A percentile compares a stretch with the other conserved stretches of the same genome.
These are phyloP conservation scores for Forbesichthys papilliferus DNA, from an alignment of 2,113 vertebrate genomes.

Conservation along the genomic window DNA sequence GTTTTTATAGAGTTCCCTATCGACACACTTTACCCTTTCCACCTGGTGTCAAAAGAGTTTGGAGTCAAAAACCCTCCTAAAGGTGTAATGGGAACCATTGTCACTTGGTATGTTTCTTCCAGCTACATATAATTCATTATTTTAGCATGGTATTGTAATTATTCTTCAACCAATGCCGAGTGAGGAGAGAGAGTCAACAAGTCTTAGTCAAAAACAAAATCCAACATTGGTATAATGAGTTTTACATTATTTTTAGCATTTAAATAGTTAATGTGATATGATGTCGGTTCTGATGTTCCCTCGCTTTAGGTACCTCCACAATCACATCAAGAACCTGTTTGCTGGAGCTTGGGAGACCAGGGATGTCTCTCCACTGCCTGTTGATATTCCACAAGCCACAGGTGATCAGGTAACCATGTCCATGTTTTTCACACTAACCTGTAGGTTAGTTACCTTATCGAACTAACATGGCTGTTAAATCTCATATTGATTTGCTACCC, in stretches of 20 bases:
- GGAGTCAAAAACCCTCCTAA: conserved; percentile 75
- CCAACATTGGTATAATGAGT: conserved; percentile 57
- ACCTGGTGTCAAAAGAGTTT: conserved; percentile 87
- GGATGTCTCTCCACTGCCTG: conserved; percentile 83
- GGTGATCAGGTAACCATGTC: conserved; percentile 75
- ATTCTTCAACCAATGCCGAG: not conserved
- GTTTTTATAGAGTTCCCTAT: conserved; percentile 95
- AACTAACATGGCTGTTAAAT: too few relatives aligned
- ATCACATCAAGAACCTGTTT: conserved; percentile 86
- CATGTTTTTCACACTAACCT: not conserved
- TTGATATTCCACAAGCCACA: conserved; percentile 82
- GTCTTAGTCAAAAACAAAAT: not conserved
- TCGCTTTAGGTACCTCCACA: conserved; percentile 83
- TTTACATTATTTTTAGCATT: not conserved
- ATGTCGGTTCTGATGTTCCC: conserved; percentile 75
- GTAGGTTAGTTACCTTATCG: not conserved
- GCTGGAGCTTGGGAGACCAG: conserved; percentile 87
- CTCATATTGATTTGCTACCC: conserved; percentile 52
- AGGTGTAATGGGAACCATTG: conserved; percentile 74
- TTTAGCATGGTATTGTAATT: too few relatives aligned
- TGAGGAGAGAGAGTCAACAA: too few relatives aligned
- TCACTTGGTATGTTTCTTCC: conserved; percentile 77
- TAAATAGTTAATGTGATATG: conserved; percentile 69
- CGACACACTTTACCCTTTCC: conserved; percentile 89
- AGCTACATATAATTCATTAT: not conserved